Evolutionary conservation across 2,888 invertebrate species (phyloP).

Genomic region (Acrocyrtus sp.): DNA sequence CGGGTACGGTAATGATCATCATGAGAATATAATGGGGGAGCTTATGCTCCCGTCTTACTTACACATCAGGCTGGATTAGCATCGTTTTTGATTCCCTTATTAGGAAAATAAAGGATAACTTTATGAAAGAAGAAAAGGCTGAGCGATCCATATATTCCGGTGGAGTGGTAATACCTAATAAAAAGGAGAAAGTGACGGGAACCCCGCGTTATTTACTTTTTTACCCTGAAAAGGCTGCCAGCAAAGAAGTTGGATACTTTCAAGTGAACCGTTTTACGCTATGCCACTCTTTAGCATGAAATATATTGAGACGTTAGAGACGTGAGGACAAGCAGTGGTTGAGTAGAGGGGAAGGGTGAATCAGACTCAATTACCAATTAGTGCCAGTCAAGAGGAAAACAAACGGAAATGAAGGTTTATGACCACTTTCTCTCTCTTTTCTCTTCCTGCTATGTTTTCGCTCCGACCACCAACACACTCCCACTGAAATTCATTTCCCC

Average conservation of each 20-base stretch:
- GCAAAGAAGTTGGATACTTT: too few relatives aligned
- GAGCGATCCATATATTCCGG: too few relatives aligned
- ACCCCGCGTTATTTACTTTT: too few relatives aligned
- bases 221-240: too few relatives aligned
- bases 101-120: conserved; percentile 28
- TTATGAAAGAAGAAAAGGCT: conserved; percentile 14
- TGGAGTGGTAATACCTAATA: too few relatives aligned
- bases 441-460: too few relatives aligned
- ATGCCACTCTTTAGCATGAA: neutral
- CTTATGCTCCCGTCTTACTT: conserved; percentile 21
- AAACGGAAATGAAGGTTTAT: conserved; percentile 56
- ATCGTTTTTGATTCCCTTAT: conserved; percentile 34
- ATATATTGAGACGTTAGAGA: conserved; percentile 29
- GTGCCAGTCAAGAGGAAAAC: conserved; percentile 55
- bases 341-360: conserved; percentile 49
- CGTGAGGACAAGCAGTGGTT: conserved; percentile 43
- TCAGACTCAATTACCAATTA: conserved; percentile 62
- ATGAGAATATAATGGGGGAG: conserved; percentile 11
- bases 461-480: too few relatives aligned
- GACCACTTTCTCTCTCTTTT: conserved; percentile 41
- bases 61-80: conserved; percentile 39
- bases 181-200: too few relatives aligned
- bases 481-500: too few relatives aligned
- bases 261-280: neutral
- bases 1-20: too few relatives aligned